Evolutionary conservation across 30 jellyfish, hydroid and myxozoan species (phyloP).

Genomic region (Cassiopea andromeda): DNA sequence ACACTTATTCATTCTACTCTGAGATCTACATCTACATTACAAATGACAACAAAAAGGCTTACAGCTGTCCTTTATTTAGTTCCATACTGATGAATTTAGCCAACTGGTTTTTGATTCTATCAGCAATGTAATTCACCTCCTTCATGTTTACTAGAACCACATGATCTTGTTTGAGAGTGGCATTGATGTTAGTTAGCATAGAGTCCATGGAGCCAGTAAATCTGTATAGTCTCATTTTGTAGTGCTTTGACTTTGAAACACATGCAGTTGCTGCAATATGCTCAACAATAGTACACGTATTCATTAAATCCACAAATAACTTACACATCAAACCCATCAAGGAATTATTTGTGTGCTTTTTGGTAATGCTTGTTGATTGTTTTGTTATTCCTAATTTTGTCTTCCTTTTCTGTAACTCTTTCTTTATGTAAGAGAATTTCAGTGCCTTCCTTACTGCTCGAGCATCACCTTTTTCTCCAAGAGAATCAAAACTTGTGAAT

Average conservation of each 20-base stretch:
- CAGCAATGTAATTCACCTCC: neutral
- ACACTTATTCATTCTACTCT: no score
- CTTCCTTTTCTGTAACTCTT: slow-evolving; percentile 2
- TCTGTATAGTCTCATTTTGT: neutral
- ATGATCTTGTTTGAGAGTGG: neutral
- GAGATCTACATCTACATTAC: no score
- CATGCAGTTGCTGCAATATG: slow-evolving; percentile 1
- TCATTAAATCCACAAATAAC: neutral
- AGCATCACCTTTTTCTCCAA: neutral
- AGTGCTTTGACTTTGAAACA: slow-evolving; percentile 18
- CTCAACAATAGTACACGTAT: neutral
- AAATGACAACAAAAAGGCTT: no score
- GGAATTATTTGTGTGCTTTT: slow-evolving; percentile 18
- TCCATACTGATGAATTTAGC: neutral
- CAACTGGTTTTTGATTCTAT: neutral
- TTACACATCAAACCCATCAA: neutral
- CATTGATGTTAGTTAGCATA: neutral
- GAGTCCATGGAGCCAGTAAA: neutral
- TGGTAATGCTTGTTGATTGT: slow-evolving; percentile 20
- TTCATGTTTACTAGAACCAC: neutral
- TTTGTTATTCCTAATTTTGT: slow-evolving; percentile 28
- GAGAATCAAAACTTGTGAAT: slow-evolving; percentile 30
- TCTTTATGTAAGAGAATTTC: neutral
- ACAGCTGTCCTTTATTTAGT: neutral
- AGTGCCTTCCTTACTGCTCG: neutral